Evolutionary conservation across 2,888 invertebrate genomes (phyloP), one percentile per base, ranked within the genome.

Genomic region (Dasypolia templi): DNA sequence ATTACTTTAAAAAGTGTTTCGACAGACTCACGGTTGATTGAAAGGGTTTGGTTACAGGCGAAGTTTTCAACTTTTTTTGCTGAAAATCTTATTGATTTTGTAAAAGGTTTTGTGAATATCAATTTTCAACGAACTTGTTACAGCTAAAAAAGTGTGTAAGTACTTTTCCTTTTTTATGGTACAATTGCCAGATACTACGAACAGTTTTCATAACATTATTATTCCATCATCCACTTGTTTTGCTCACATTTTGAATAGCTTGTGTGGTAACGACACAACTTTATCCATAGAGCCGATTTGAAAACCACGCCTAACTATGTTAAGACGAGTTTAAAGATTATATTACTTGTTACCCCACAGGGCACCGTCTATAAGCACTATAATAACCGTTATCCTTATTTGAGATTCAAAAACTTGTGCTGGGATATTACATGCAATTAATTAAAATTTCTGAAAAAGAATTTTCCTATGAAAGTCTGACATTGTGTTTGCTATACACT

Each of bases 1-100:
- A 90, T 89, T 90, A 85, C 87, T 87, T 87, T 86, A 75, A 85
- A 86, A 88, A 87, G 51, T 76, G 73, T 75, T 77, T 75, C 69
- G 68, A 62, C 68, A 72, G 72, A 71, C 59, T 82, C 85, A 79
- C 59, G 35, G 65, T 68, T 82, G 64, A 73, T 75, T 77, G 75
- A 79, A 83, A 85, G 79, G 79, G 72, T 79, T 78, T 42, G 39
- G 53, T 61, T 72, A 42, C 22, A 32, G 55, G 19, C 26, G 58
- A 68, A 81, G 63, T 71, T 76, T 71, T 58, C 53, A 70, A 70
- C 62, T 39, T 70, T 84, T 77, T 69, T 53, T 14, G 1, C 5
- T 32, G 29, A 32, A 67, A 44, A 61, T 26, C 49, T 55, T 72
- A 72, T 65, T 29, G 65, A 58, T 81, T 81, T 71, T 72, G 12